Conservation (phyloP, 1,140 invertebrate species). For the Oreohelix idahoensis region DNA sequence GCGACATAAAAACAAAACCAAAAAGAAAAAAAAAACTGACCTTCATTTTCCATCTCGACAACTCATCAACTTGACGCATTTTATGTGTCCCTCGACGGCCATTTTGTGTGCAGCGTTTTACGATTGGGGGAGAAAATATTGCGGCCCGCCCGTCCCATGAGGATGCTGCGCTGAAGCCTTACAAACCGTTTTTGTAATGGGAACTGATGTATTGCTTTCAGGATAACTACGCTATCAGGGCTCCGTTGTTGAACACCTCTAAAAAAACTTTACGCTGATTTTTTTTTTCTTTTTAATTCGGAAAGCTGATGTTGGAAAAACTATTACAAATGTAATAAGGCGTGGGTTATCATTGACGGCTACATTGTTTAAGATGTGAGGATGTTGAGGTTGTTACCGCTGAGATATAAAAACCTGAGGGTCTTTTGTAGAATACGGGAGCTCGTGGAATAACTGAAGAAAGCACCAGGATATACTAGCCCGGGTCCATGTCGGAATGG, state of each 20-base stretch:
- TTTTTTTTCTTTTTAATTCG: background rate
- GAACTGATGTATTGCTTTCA: constrained; percentile 19
- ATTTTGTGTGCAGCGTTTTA: background rate
- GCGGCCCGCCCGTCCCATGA: background rate
- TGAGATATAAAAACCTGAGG: no score
- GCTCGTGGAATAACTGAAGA: no score
- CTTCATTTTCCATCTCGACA: constrained; percentile 7
- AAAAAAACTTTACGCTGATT: background rate
- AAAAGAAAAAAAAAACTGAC: background rate
- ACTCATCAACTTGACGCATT: constrained; percentile 4
- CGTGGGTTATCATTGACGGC: background rate
- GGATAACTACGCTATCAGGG: background rate
- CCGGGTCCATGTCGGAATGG: no score
- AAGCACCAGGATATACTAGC: no score
- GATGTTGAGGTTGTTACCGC: no score
- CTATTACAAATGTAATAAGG: background rate
- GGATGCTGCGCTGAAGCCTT: background rate
- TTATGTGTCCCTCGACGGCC: background rate
- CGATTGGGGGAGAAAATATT: background rate
- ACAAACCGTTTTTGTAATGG: constrained; percentile 17
- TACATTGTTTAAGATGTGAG: background rate
- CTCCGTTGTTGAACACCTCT: background rate
- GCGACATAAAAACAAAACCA: no score
- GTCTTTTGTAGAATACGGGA: no score
- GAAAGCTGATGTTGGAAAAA: background rate